phyloP scores from a whole-genome alignment of 2,797 vertebrate species.

The Trachurus trachurus region DNA sequence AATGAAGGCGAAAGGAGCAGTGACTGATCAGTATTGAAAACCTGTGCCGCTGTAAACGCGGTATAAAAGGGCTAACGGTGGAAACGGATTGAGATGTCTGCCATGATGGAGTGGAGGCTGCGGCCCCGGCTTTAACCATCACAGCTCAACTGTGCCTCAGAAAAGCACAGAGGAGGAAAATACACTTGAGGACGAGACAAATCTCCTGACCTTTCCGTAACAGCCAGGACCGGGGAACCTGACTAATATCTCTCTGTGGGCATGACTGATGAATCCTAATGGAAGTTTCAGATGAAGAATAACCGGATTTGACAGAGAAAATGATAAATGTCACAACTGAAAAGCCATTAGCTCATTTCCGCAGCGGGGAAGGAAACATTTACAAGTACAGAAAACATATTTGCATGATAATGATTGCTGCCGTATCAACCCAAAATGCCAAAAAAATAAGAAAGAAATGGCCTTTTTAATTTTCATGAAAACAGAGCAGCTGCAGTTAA shows the following conservation, averaged over 20 bases:
- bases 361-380: slow-evolving; percentile 4
- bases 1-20: slow-evolving; percentile 81
- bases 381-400: neutral
- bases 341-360: neutral
- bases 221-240: slow-evolving; percentile 56
- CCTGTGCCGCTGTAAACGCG: slow-evolving; percentile 80
- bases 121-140: slow-evolving; percentile 65
- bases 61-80: slow-evolving; percentile 73
- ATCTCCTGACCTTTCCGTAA: slow-evolving; percentile 79
- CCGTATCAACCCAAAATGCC: neutral
- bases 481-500: neutral
- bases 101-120: slow-evolving; percentile 82
- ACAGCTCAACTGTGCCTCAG: slow-evolving; percentile 61
- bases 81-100: slow-evolving; percentile 84
- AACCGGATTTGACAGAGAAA: slow-evolving; percentile 50
- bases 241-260: slow-evolving; percentile 65
- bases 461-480: neutral
- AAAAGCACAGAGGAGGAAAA: slow-evolving; percentile 69
- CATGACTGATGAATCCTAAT: slow-evolving; percentile 62
- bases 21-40: slow-evolving; percentile 85
- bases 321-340: slow-evolving; percentile 30
- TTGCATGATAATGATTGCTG: slow-evolving; percentile 7
- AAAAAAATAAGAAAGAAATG: neutral
- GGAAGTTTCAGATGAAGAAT: slow-evolving; percentile 55
- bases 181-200: slow-evolving; percentile 74